phyloP scores from a whole-genome alignment of 1,140 invertebrate genomes.

The Trichogramma pretiosum region DNA sequence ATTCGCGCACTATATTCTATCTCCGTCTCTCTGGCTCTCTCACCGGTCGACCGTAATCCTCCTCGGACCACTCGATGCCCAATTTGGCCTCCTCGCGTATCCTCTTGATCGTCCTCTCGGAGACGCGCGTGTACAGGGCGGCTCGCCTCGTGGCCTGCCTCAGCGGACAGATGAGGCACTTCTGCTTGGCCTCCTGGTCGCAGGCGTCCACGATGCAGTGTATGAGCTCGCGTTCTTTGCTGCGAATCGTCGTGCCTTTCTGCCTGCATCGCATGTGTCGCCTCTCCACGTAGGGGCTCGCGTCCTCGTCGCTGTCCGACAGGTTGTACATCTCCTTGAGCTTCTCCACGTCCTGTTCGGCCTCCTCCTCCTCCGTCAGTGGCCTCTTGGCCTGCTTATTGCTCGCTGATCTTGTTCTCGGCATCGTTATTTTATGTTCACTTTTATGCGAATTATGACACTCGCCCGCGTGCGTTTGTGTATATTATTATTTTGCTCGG shows the following conservation, averaged over 20 bases:
- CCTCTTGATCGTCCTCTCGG: conserved; percentile 15
- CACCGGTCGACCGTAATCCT: background rate
- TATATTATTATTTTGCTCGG: too few relatives aligned
- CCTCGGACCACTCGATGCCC: conserved; percentile 13
- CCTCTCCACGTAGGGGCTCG: background rate
- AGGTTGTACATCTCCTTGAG: too few relatives aligned
- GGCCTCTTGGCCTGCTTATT: too few relatives aligned
- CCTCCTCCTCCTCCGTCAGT: too few relatives aligned
- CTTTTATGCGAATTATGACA: too few relatives aligned
- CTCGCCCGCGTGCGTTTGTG: too few relatives aligned
- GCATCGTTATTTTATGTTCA: too few relatives aligned
- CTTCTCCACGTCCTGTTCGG: too few relatives aligned
- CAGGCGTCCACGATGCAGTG: conserved; percentile 16
- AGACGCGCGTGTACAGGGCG: conserved; percentile 13
- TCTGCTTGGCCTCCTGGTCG: conserved; percentile 14
- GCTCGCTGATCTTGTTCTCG: too few relatives aligned
- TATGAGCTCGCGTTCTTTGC: conserved; percentile 14
- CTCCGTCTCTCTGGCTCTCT: background rate
- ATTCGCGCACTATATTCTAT: too few relatives aligned
- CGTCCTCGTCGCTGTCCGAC: too few relatives aligned
- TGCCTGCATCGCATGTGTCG: conserved; percentile 2
- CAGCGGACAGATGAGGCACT: conserved; percentile 8
- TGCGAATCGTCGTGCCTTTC: conserved; percentile 12
- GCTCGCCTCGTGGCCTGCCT: conserved; percentile 14
- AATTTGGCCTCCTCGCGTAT: conserved; percentile 16